These are phyloP conservation scores for Atta colombica DNA, from an alignment of 1,140 invertebrate species.

Conservation along the genomic window DNA sequence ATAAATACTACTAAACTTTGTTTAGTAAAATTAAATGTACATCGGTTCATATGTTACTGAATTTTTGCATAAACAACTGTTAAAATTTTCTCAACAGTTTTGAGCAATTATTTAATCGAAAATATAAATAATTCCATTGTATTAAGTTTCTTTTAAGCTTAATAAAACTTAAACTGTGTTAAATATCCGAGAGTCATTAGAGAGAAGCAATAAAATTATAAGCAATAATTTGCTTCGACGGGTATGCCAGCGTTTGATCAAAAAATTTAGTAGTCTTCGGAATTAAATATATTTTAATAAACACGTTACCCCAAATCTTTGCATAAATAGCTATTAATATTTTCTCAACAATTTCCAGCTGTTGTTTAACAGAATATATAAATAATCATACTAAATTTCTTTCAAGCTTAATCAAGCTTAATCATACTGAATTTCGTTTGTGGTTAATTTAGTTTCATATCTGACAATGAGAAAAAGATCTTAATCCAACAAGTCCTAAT, in stretches of 20 bases:
- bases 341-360: not conserved
- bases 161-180: not conserved
- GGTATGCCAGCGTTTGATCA: too few relatives aligned
- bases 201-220: too few relatives aligned
- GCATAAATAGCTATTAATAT: not conserved
- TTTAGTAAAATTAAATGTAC: too few relatives aligned
- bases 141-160: too few relatives aligned
- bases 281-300: not conserved
- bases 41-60: too few relatives aligned
- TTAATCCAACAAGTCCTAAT: constrained; percentile 2
- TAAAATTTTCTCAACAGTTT: not conserved
- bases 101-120: not conserved
- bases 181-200: too few relatives aligned
- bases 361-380: not conserved
- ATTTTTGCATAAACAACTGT: too few relatives aligned
- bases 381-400: not conserved
- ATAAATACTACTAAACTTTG: too few relatives aligned
- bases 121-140: not conserved
- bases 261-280: not conserved
- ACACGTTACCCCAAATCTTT: not conserved
- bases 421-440: not conserved
- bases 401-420: not conserved
- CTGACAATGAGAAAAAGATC: not conserved
- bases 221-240: too few relatives aligned
- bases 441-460: not conserved